Evolutionary conservation across 2,113 vertebrate genomes (phyloP), one percentile per base, ranked within the genome.

Genomic region (Semicossyphus pulcher): DNA sequence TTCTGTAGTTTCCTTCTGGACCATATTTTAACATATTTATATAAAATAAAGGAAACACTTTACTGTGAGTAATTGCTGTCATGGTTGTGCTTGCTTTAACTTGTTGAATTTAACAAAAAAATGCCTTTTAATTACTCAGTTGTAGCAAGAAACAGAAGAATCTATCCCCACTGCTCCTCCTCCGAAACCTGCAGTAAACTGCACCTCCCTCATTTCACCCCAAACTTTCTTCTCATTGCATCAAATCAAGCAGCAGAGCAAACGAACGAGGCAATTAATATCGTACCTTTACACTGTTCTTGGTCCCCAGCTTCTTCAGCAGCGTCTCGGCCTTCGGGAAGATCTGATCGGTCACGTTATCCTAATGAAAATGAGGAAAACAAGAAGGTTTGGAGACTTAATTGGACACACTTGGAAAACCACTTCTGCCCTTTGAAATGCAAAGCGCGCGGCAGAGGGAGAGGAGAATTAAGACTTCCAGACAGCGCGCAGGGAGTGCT

Each of bases 241-340:
- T 53, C 47, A 31, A 26, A 45, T 64, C 25, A 34, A 36, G 54
- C 28, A 37, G 18, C 1, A 23, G 29, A 56, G 51, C n/a, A 54
- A 68, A 64, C 2, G 42, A 20, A 28, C 10, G 3, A 0, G 1
- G 45, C 16, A 48, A 72, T 86, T 68, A 79, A 56, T 29, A 26
- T 3, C 45, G 78, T 95, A 98, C 97, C 96, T 98, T 98, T 23
- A 97, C 93, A 0, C 97, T 97, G 84, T 95, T 92, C 85, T 93
- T 96, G n/a, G 95, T 95, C 81, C 96, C 96, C 71, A 98, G 81
- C 47, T 95, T 95, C 78, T 94, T 96, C 94, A 97, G 94, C 74
- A 98, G 93, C 54, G 47, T 76, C 65, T 91, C 79, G 4, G 78
- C 67, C 20, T 59, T 88, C 63, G 63, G 85, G 32, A 90, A 29